Conservation (phyloP, 2,888 invertebrate species). For the Linyphia triangularis region DNA sequence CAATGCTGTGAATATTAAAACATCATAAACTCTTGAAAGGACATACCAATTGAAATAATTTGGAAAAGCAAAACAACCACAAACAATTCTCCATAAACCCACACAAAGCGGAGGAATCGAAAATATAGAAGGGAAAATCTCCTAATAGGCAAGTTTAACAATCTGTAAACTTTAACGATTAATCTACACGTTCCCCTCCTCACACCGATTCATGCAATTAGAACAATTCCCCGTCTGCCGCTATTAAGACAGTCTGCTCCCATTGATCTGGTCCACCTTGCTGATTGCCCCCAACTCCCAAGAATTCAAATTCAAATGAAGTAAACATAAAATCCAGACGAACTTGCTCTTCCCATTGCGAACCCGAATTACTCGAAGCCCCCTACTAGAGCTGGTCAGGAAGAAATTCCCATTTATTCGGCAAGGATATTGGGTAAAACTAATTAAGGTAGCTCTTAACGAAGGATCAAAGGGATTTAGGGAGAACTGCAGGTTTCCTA, state of each 20-base stretch:
- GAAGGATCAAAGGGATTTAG: constrained; percentile 55
- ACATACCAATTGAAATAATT: too few relatives aligned
- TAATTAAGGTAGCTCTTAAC: constrained; percentile 54
- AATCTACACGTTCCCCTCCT: background rate
- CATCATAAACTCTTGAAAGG: too few relatives aligned
- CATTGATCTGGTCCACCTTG: background rate
- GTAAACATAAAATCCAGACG: constrained; percentile 5
- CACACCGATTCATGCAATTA: background rate
- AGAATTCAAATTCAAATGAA: constrained; percentile 49
- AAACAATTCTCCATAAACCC: too few relatives aligned
- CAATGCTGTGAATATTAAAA: too few relatives aligned
- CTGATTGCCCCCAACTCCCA: constrained; percentile 4
- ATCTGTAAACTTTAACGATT: background rate
- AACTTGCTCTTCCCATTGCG: background rate
- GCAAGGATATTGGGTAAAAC: constrained; percentile 48
- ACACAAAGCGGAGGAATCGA: too few relatives aligned
- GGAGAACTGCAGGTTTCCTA: constrained; percentile 7
- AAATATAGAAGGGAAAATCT: too few relatives aligned
- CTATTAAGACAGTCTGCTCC: background rate
- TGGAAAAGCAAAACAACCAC: too few relatives aligned
- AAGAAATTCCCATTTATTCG: constrained; percentile 46
- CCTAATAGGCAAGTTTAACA: too few relatives aligned
- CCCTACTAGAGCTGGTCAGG: background rate
- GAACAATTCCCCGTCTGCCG: background rate
- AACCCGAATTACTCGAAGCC: background rate